Evolutionary conservation across 2,888 invertebrate species (phyloP).

Genomic region (Athalia rosae): DNA sequence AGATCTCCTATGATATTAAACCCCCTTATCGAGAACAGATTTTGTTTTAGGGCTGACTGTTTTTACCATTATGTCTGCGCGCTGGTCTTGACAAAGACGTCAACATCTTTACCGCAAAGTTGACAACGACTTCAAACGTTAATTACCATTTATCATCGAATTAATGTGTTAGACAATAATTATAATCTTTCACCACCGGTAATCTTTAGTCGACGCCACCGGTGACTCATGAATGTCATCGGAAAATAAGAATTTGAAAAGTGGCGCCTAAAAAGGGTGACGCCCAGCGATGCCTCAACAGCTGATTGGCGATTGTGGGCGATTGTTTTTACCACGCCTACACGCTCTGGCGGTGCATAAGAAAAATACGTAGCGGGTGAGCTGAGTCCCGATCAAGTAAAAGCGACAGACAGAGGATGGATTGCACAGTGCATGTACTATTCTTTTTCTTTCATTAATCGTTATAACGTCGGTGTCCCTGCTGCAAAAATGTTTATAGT

Average conservation of each 20-base stretch:
- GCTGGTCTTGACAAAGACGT: too few relatives aligned
- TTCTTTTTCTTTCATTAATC: slow-evolving; percentile 42
- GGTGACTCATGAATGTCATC: not conserved
- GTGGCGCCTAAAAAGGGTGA: not conserved
- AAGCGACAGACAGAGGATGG: slow-evolving; percentile 4
- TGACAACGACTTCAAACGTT: too few relatives aligned
- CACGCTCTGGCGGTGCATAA: slow-evolving; percentile 45
- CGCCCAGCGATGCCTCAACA: slow-evolving; percentile 21
- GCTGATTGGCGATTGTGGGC: slow-evolving; percentile 43
- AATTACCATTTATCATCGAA: too few relatives aligned
- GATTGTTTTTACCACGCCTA: slow-evolving; percentile 46
- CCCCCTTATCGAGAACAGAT: too few relatives aligned
- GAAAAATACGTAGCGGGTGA: slow-evolving; percentile 21
- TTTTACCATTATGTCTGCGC: too few relatives aligned
- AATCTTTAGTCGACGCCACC: not conserved
- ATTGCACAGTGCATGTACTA: slow-evolving; percentile 29
- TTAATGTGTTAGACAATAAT: too few relatives aligned
- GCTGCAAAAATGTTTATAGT: slow-evolving; percentile 2
- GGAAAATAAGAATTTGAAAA: not conserved
- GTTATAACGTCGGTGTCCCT: slow-evolving; percentile 33
- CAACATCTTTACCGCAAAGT: too few relatives aligned
- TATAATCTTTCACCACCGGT: too few relatives aligned
- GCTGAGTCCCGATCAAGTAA: not conserved
- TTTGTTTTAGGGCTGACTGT: too few relatives aligned
- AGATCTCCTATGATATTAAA: too few relatives aligned